Percentiles rank a stretch among this genome's conserved stretches.
phyloP scores from a whole-genome alignment of 2,888 invertebrate species.

The Apoda limacodes region DNA sequence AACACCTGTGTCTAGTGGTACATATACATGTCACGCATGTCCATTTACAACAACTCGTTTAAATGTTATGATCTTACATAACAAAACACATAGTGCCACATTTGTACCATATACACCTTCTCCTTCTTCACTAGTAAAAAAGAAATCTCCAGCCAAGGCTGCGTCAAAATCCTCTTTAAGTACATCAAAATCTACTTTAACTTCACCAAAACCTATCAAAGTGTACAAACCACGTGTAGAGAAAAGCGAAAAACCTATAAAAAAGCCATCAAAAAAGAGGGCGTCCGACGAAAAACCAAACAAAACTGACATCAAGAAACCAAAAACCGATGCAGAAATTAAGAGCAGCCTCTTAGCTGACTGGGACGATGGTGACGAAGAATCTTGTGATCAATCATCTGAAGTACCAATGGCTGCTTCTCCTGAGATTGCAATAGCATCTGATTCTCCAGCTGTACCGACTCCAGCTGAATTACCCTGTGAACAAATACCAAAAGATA shows the following conservation, averaged over 20 bases:
- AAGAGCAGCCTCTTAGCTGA: slow-evolving; percentile 79
- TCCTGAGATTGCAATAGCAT: slow-evolving; percentile 44
- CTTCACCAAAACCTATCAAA: slow-evolving; percentile 36
- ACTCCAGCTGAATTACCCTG: slow-evolving; percentile 45
- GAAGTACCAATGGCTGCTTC: slow-evolving; percentile 34
- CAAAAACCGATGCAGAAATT: slow-evolving; percentile 73
- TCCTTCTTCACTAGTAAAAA: slow-evolving; percentile 45
- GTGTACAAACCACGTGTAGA: slow-evolving; percentile 39
- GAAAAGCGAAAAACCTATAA: slow-evolving; percentile 40
- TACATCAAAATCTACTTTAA: slow-evolving; percentile 30
- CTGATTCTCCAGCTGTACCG: slow-evolving; percentile 47
- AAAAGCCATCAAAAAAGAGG: slow-evolving; percentile 49
- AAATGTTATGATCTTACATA: slow-evolving; percentile 80
- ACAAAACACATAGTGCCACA: slow-evolving; percentile 75
- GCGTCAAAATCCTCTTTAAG: slow-evolving; percentile 7
- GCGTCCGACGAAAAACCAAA: slow-evolving; percentile 36
- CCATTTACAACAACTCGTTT: slow-evolving; percentile 75
- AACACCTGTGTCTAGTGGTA: slow-evolving; percentile 38
- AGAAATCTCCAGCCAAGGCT: slow-evolving; percentile 33
- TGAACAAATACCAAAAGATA: slow-evolving; percentile 31
- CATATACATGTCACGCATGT: slow-evolving; percentile 74
- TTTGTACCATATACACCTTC: slow-evolving; percentile 55
- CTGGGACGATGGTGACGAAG: slow-evolving; percentile 76
- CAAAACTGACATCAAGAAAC: slow-evolving; percentile 48
- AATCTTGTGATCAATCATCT: slow-evolving; percentile 45